Evolutionary conservation across 2,888 invertebrate species (phyloP).

Genomic region (Agrochola circellaris): DNA sequence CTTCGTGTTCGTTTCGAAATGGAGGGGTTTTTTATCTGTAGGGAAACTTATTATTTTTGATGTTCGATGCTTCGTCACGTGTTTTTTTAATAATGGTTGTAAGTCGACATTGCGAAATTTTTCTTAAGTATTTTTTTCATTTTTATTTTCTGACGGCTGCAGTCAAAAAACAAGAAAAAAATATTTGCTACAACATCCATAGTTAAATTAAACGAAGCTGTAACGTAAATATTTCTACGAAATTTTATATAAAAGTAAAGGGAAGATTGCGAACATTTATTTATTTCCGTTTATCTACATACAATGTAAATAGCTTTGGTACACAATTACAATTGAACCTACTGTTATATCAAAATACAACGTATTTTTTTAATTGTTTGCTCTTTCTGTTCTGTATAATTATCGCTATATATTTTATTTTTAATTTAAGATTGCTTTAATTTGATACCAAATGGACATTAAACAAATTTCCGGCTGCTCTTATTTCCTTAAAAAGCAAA

Average conservation of each 20-base stretch:
- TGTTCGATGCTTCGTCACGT: constrained; percentile 53
- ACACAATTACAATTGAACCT: neutral
- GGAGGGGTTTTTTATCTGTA: constrained; percentile 61
- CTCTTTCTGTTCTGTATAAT: neutral
- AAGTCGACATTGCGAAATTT: constrained; percentile 52
- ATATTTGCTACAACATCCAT: neutral
- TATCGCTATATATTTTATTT: neutral
- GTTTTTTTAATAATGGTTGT: constrained; percentile 54
- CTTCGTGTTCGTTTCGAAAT: constrained; percentile 56
- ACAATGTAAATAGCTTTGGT: constrained; percentile 22
- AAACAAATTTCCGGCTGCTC: constrained; percentile 59
- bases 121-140: neutral
- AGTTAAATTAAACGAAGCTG: neutral
- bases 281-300: constrained; percentile 11
- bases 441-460: constrained; percentile 53
- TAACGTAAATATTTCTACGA: neutral
- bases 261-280: constrained; percentile 15
- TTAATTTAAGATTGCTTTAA: constrained; percentile 35
- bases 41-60: constrained; percentile 61
- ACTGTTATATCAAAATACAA: neutral
- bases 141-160: constrained; percentile 7
- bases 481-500: constrained; percentile 41
- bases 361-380: neutral
- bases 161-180: no score
- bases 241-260: neutral